phyloP scores from a whole-genome alignment of 2,888 invertebrate species.

The Stenurella melanura region DNA sequence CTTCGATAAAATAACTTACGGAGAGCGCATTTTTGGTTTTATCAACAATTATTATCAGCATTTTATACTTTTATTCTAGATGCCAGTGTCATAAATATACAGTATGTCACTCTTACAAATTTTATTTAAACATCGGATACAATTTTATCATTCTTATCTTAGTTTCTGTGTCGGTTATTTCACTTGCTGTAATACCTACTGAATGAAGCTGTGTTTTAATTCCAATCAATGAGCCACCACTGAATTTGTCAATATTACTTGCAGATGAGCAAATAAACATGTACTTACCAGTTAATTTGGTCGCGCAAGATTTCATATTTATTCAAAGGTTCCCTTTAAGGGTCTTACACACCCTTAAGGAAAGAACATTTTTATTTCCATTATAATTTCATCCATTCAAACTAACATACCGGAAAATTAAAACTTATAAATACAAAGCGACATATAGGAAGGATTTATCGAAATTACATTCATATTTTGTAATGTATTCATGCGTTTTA shows the following conservation, averaged over 20 bases:
- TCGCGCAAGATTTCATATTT: slow-evolving; percentile 13
- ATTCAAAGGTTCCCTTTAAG: slow-evolving; percentile 29
- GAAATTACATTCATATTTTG: slow-evolving; percentile 36
- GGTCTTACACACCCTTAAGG: slow-evolving; percentile 35
- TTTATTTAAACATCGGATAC: too few species aligned
- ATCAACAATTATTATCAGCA: too few species aligned
- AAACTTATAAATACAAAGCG: slow-evolving; percentile 29
- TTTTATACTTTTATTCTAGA: too few species aligned
- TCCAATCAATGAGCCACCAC: too few species aligned
- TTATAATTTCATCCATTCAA: slow-evolving; percentile 30
- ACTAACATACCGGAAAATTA: slow-evolving; percentile 35
- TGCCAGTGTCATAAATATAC: too few species aligned
- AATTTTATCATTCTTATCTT: too few species aligned
- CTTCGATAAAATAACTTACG: too few species aligned
- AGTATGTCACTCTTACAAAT: too few species aligned
- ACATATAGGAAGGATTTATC: slow-evolving; percentile 25
- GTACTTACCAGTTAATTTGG: slow-evolving; percentile 21
- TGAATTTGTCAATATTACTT: not conserved
- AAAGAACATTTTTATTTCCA: slow-evolving; percentile 28
- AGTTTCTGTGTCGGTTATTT: too few species aligned
- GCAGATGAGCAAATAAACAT: not conserved
- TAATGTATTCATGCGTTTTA: slow-evolving; percentile 29
- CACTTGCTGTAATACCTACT: too few species aligned
- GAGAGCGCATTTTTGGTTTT: too few species aligned
- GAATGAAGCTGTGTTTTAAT: too few species aligned